Evolutionary conservation across 2,888 invertebrate species (phyloP).

Genomic region (Rhingia rostrata): DNA sequence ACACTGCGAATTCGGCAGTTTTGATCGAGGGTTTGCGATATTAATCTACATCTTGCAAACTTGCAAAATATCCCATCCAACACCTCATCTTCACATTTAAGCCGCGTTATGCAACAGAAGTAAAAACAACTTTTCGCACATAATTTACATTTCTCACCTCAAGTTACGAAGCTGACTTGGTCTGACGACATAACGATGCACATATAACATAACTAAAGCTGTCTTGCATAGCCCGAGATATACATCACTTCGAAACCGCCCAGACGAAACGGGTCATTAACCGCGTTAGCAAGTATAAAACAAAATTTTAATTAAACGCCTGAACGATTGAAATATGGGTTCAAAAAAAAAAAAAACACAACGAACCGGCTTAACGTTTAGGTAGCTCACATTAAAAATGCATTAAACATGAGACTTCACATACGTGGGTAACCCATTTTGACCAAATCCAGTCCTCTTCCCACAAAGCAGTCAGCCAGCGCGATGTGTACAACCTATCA

Average conservation of each 20-base stretch:
- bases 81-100: constrained; percentile 13
- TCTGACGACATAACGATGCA: constrained; percentile 7
- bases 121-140: background rate
- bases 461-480: constrained; percentile 10
- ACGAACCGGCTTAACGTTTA: constrained; percentile 46
- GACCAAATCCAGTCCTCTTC: constrained; percentile 39
- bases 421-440: constrained; percentile 9
- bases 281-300: constrained; percentile 19
- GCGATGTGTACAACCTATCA: constrained; percentile 16
- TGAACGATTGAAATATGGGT: background rate
- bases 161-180: background rate
- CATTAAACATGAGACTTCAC: constrained; percentile 56
- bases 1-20: no score
- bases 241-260: constrained; percentile 5
- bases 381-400: constrained; percentile 52
- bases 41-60: no score
- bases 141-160: constrained; percentile 22
- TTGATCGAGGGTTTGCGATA: no score
- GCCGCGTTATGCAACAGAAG: constrained; percentile 27
- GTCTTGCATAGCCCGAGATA: background rate
- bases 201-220: constrained; percentile 4
- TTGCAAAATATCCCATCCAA: background rate
- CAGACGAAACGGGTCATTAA: constrained; percentile 43
- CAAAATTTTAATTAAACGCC: constrained; percentile 15
- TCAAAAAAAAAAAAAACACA: background rate